Percentiles rank a stretch among this genome's conserved stretches.
phyloP scores from a whole-genome alignment of 2,113 vertebrate genomes.

The Donacobius atricapilla region DNA sequence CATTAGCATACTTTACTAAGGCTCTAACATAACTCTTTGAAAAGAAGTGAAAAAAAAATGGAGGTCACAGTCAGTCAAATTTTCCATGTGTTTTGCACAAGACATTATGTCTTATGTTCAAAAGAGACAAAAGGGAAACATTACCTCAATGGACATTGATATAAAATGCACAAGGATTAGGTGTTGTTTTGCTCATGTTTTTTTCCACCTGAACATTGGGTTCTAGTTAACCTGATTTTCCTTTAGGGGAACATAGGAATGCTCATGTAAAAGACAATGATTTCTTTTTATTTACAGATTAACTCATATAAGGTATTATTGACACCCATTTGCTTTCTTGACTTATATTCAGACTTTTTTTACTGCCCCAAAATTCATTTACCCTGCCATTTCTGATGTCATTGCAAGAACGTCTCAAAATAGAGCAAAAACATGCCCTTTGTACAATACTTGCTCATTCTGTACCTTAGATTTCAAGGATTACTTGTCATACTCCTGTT shows the following conservation, averaged over 20 bases:
- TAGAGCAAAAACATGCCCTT: neutral
- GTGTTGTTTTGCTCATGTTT: neutral
- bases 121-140: neutral
- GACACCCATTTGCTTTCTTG: neutral
- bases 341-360: neutral
- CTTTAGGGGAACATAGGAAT: neutral
- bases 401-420: neutral
- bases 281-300: neutral
- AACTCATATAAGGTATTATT: neutral
- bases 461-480: neutral
- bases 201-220: neutral
- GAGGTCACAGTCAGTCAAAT: neutral
- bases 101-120: neutral
- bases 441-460: neutral
- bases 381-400: neutral
- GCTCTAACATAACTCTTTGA: neutral
- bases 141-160: neutral
- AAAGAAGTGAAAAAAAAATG: neutral
- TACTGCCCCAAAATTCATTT: neutral
- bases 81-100: neutral
- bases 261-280: neutral
- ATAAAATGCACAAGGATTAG: neutral
- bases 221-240: neutral
- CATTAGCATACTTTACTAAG: neutral
- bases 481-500: neutral